Evolutionary conservation across 2,113 vertebrate species (phyloP).

Genomic region (Centropus unirufus): DNA sequence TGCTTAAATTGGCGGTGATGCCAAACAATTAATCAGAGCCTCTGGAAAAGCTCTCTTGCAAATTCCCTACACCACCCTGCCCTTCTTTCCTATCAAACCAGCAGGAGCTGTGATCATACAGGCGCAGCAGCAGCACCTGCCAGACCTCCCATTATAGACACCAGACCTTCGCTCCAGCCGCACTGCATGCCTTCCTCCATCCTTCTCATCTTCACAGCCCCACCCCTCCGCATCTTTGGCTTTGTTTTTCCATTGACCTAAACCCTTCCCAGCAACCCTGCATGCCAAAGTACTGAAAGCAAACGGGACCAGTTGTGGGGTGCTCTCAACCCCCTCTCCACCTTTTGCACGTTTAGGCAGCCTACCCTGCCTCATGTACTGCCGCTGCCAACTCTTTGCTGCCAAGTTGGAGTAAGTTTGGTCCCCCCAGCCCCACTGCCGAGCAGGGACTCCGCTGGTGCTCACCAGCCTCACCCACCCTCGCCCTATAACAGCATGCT

Average conservation of each 20-base stretch:
- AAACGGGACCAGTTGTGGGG: not conserved
- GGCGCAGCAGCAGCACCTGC: not conserved
- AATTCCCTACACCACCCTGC: not conserved
- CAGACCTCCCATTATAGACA: not conserved
- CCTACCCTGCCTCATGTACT: rapidly evolving
- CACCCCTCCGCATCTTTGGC: not conserved
- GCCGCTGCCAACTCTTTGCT: not conserved
- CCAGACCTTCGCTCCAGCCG: not conserved
- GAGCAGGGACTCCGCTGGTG: not conserved
- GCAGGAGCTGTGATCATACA: not conserved
- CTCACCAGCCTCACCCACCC: rapidly evolving
- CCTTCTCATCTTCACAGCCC: not conserved
- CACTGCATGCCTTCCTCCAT: not conserved
- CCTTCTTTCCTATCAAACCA: not conserved
- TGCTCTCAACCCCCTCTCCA: rapidly evolving
- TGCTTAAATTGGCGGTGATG: slow-evolving; percentile 12
- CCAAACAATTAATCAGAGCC: not conserved
- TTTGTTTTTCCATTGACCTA: not conserved
- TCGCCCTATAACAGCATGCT: rapidly evolving
- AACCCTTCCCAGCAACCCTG: not conserved
- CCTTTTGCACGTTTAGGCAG: not conserved
- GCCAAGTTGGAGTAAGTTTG: rapidly evolving
- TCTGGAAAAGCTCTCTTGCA: slow-evolving; percentile 2
- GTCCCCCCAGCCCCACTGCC: not conserved
- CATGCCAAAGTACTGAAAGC: not conserved